Evolutionary conservation across 2,113 vertebrate species (phyloP).

Genomic region (Oryzias woworae): DNA sequence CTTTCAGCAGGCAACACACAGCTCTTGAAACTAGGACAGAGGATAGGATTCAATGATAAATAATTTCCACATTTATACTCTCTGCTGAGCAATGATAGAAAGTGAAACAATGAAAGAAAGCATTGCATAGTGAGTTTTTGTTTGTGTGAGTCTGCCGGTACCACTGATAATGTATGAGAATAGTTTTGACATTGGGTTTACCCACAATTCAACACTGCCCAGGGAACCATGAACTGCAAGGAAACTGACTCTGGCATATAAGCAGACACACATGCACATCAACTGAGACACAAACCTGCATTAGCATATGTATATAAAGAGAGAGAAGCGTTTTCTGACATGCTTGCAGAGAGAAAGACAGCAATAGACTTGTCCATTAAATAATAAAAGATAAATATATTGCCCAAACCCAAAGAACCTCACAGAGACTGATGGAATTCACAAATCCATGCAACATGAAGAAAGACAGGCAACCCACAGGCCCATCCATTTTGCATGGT

Average conservation of each 20-base stretch:
- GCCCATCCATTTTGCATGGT: conserved; percentile 60
- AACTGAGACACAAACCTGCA: conserved; percentile 11
- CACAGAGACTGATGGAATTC: conserved; percentile 36
- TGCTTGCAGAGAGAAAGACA: conserved; percentile 2
- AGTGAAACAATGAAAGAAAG: conserved; percentile 8
- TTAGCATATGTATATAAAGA: conserved; percentile 8
- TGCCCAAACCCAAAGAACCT: conserved; percentile 3
- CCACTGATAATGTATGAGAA: conserved; percentile 56
- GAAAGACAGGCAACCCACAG: conserved; percentile 31
- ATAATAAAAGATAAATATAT: conserved; percentile 39
- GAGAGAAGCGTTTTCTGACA: conserved; percentile 12
- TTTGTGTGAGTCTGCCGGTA: conserved; percentile 11
- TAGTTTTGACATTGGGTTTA: conserved; percentile 64
- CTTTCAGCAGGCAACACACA: conserved; percentile 1
- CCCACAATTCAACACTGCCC: conserved; percentile 50
- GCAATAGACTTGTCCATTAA: conserved; percentile 13
- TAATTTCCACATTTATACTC: conserved; percentile 12
- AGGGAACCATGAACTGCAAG: conserved; percentile 63
- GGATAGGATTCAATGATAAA: conserved; percentile 9
- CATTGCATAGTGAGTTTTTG: conserved; percentile 4
- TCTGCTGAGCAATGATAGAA: conserved; percentile 17
- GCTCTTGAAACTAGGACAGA: background rate
- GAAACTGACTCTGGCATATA: conserved; percentile 59
- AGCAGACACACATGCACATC: conserved; percentile 1
- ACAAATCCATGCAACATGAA: conserved; percentile 32